Base-by-base conservation (phyloP, 92 coral and sea anemone genomes). In the Anthopleura xanthogrammica region DNA sequence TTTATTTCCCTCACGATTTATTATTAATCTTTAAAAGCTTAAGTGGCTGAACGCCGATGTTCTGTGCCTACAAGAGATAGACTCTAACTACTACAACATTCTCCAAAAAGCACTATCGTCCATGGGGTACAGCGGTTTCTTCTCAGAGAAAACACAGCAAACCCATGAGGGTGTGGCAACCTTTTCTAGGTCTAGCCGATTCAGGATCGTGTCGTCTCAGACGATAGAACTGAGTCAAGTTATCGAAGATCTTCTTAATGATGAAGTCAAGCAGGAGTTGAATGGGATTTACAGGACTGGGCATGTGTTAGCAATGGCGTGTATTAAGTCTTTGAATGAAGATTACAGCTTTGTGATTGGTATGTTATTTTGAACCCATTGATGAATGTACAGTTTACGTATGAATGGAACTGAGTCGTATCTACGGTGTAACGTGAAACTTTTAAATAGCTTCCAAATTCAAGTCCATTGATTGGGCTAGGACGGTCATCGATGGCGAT, bases 21-120 rank as follows among this genome's bases (percentile, higher is more conserved):
- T 17, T 13, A 10, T 3, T 48, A 11, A 39, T 19, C 40, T 41
- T 56, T 60, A 8, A 56, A 54, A 93, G 97, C 72, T 93, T 22
- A 86, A 65, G 50, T 93, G 97, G 97, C 91, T 93, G 13, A 80
- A 93, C 77, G 86, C 92, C 39, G 94, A 93, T 55, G 84, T 93
- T n/a, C 78, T 93, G 36, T 88, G 92, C 55, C 77, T 93, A 46
- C 97, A 90, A 84, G 97, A 93, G 66, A 93, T 93, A 0, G 97
- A 93, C 66, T 85, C 84, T 12, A n/a, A 78, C 16, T 93, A 93
- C 90, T 90, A 76, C 11, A 58, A 75, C 57, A 60, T 60, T 41
- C 88, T 93, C 46, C 64, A 66, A 50, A 81, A 80, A 68, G 91
- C 87, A 4, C 84, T 93, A 54, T 82, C 80, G 14, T 23, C 39